phyloP scores from a whole-genome alignment of 2,888 invertebrate genomes.

The Tethea ocularis region DNA sequence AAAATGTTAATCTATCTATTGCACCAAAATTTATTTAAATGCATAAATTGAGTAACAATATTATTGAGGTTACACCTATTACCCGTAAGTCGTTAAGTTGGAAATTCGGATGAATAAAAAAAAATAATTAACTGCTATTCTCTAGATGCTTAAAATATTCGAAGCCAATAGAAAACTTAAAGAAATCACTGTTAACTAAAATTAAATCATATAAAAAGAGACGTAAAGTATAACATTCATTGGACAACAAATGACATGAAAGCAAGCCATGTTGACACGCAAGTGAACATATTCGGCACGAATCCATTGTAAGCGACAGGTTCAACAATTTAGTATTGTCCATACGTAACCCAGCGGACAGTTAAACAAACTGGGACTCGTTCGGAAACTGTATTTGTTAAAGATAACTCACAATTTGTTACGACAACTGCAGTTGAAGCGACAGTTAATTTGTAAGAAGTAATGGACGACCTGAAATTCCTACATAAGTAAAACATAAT shows the following conservation, averaged over 20 bases:
- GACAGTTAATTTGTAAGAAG: slow-evolving; percentile 10
- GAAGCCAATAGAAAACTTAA: no score
- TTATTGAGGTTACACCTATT: no score
- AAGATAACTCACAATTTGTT: slow-evolving; percentile 2
- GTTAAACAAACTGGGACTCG: slow-evolving; percentile 18
- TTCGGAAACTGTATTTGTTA: slow-evolving; percentile 16
- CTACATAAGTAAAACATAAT: not conserved
- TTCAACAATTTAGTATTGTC: slow-evolving; percentile 3
- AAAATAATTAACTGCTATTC: no score
- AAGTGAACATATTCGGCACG: not conserved
- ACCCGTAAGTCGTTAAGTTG: no score
- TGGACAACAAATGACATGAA: not conserved
- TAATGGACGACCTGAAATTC: not conserved
- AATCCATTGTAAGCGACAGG: not conserved
- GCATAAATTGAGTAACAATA: no score
- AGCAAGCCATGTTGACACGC: not conserved
- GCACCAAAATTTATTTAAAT: no score
- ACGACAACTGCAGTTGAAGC: not conserved
- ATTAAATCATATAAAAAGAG: no score
- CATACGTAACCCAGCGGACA: slow-evolving; percentile 12
- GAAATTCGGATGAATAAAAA: no score
- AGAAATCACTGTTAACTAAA: no score
- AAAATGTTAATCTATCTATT: no score
- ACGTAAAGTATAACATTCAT: not conserved
- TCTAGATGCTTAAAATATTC: no score